Evolutionary conservation across 2,888 invertebrate genomes (phyloP).

Genomic region (Coronaproctus castanopsis): DNA sequence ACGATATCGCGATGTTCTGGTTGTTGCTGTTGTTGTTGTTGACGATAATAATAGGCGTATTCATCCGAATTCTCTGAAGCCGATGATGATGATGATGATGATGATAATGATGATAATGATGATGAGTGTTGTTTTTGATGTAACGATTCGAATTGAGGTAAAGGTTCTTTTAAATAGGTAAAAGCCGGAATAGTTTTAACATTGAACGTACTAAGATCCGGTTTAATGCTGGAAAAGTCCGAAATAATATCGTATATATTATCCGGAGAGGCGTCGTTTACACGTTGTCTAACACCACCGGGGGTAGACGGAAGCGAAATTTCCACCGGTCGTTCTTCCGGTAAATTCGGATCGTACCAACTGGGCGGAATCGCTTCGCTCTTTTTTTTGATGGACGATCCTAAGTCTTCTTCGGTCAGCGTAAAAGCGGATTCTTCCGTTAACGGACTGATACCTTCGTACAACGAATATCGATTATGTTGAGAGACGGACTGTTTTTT

Average conservation of each 20-base stretch:
- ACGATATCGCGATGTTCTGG: slow-evolving; percentile 21
- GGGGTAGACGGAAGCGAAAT: no score
- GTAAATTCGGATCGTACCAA: slow-evolving; percentile 12
- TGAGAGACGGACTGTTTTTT: no score
- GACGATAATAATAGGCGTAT: slow-evolving; percentile 10
- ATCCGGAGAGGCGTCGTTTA: slow-evolving; percentile 4
- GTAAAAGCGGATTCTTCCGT: not conserved
- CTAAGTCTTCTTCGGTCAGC: slow-evolving; percentile 2
- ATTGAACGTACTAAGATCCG: slow-evolving; percentile 11
- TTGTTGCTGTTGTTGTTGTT: slow-evolving; percentile 20
- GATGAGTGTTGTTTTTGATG: no score
- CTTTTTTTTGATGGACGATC: slow-evolving; percentile 16
- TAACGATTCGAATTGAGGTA: slow-evolving; percentile 1
- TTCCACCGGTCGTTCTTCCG: not conserved
- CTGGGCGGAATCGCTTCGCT: slow-evolving; percentile 18
- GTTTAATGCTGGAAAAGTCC: slow-evolving; percentile 15
- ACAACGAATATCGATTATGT: not conserved
- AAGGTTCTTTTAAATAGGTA: slow-evolving; percentile 11
- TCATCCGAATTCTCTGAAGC: not conserved
- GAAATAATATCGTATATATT: slow-evolving; percentile 10
- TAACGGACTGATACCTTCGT: slow-evolving; percentile 10
- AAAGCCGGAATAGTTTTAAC: slow-evolving; percentile 14
- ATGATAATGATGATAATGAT: no score
- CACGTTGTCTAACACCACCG: no score
- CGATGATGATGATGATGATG: no score